phyloP scores from a whole-genome alignment of 2,888 invertebrate genomes.

The Caenorhabditis sp. region DNA sequence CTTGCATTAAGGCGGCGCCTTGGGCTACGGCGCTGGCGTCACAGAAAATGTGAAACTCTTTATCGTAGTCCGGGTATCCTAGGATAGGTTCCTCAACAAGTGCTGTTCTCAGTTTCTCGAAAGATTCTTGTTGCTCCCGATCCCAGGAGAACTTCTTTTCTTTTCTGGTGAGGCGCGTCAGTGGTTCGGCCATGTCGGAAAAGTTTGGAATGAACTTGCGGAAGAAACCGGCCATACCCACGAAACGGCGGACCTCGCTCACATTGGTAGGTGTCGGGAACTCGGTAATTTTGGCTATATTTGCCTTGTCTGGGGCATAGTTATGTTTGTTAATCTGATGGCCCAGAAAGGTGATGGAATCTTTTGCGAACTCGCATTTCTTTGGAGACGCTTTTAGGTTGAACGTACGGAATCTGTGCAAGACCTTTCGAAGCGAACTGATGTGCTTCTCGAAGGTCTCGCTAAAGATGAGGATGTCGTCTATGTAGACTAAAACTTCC shows the following conservation, averaged over 20 bases:
- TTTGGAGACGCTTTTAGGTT: slow-evolving; percentile 63
- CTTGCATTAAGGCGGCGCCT: slow-evolving; percentile 75
- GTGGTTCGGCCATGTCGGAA: slow-evolving; percentile 32
- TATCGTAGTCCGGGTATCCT: slow-evolving; percentile 43
- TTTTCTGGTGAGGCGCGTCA: slow-evolving; percentile 24
- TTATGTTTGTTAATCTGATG: slow-evolving; percentile 45
- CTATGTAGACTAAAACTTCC: slow-evolving; percentile 57
- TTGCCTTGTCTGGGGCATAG: slow-evolving; percentile 49
- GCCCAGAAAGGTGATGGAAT: slow-evolving; percentile 55
- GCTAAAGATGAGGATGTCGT: slow-evolving; percentile 60
- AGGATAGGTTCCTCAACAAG: slow-evolving; percentile 33
- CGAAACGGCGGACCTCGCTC: slow-evolving; percentile 63
- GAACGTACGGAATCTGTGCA: slow-evolving; percentile 44
- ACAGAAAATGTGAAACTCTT: slow-evolving; percentile 66
- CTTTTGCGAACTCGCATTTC: slow-evolving; percentile 57
- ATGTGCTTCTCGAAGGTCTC: slow-evolving; percentile 51
- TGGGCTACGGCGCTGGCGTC: slow-evolving; percentile 76
- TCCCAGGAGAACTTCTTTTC: slow-evolving; percentile 39
- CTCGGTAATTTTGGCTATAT: slow-evolving; percentile 53
- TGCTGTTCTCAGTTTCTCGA: neutral
- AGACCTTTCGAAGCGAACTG: slow-evolving; percentile 31
- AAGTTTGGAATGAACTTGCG: slow-evolving; percentile 46
- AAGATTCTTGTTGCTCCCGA: slow-evolving; percentile 17
- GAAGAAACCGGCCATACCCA: slow-evolving; percentile 69
- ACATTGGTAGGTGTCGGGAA: slow-evolving; percentile 62